phyloP scores from a whole-genome alignment of 2,888 invertebrate species.

The Pterostichus niger region DNA sequence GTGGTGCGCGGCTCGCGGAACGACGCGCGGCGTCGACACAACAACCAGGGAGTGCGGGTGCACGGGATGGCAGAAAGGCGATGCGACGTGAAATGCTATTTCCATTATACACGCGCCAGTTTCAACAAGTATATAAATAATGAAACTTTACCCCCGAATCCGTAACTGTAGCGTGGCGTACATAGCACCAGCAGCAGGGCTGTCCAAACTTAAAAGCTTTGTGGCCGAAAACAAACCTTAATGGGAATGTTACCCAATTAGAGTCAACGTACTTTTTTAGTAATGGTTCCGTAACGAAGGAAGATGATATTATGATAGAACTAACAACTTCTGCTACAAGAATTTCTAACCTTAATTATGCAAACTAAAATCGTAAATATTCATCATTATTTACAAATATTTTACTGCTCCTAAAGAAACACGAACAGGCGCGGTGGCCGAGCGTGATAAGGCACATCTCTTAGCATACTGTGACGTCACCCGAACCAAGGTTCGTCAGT shows the following conservation, averaged over 20 bases:
- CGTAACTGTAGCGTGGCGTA: background rate
- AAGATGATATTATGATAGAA: background rate
- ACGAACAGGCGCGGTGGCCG: too few relatives aligned
- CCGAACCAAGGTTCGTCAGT: too few relatives aligned
- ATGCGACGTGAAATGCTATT: slow-evolving; percentile 60
- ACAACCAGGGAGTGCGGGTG: background rate
- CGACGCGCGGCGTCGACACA: slow-evolving; percentile 5
- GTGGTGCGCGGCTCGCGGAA: slow-evolving; percentile 42
- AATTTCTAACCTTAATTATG: too few relatives aligned
- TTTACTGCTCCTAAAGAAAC: too few relatives aligned
- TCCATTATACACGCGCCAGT: slow-evolving; percentile 62
- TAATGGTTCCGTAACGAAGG: background rate
- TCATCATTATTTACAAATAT: too few relatives aligned
- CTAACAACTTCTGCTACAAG: too few relatives aligned
- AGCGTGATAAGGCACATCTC: too few relatives aligned
- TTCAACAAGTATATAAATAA: slow-evolving; percentile 65
- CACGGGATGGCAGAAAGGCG: slow-evolving; percentile 23
- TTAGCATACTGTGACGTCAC: too few relatives aligned
- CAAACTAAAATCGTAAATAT: too few relatives aligned
- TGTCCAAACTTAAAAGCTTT: slow-evolving; percentile 25
- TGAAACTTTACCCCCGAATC: slow-evolving; percentile 48
- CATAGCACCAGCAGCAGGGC: background rate
- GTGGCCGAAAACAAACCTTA: slow-evolving; percentile 6
- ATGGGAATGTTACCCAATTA: slow-evolving; percentile 35
- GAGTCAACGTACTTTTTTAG: background rate